These are phyloP conservation scores for Medauroidea extradentata DNA, from an alignment of 1,140 invertebrate genomes.

Conservation along the genomic window DNA sequence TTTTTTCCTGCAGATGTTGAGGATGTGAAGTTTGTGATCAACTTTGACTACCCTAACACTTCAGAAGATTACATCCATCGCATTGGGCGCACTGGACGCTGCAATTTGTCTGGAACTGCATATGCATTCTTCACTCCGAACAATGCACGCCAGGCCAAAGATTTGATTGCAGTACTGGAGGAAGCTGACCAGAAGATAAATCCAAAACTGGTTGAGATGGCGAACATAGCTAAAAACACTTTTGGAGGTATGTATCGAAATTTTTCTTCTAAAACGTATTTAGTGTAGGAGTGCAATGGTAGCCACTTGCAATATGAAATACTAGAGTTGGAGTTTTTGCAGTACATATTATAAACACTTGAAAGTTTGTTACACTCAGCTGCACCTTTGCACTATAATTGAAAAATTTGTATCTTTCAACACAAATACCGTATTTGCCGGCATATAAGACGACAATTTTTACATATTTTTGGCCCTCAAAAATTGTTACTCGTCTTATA, in stretches of 20 bases:
- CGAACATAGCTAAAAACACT: constrained; percentile 23
- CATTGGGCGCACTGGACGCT: constrained; percentile 64
- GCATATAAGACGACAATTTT: too few species aligned
- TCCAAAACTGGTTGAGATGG: constrained; percentile 42
- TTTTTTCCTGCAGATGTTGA: constrained; percentile 54
- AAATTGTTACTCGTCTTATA: too few species aligned
- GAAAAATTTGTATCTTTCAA: too few species aligned
- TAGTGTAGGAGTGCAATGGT: too few species aligned
- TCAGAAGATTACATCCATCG: constrained; percentile 70
- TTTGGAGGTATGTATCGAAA: constrained; percentile 8
- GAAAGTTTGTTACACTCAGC: too few species aligned
- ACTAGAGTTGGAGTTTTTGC: too few species aligned
- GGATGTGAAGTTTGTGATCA: constrained; percentile 71
- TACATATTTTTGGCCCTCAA: too few species aligned
- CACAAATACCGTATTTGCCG: too few species aligned
- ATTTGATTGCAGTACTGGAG: constrained; percentile 53
- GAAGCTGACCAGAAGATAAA: constrained; percentile 59
- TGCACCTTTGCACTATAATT: too few species aligned
- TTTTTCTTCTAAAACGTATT: too few species aligned
- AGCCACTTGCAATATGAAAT: too few species aligned
- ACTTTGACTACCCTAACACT: constrained; percentile 67
- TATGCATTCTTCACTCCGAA: constrained; percentile 67
- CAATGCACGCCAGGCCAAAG: constrained; percentile 55
- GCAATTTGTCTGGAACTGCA: constrained; percentile 59
- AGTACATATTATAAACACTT: too few species aligned